Conservation (phyloP, 1,140 invertebrate genomes). For the Dendroctonus ponderosae region DNA sequence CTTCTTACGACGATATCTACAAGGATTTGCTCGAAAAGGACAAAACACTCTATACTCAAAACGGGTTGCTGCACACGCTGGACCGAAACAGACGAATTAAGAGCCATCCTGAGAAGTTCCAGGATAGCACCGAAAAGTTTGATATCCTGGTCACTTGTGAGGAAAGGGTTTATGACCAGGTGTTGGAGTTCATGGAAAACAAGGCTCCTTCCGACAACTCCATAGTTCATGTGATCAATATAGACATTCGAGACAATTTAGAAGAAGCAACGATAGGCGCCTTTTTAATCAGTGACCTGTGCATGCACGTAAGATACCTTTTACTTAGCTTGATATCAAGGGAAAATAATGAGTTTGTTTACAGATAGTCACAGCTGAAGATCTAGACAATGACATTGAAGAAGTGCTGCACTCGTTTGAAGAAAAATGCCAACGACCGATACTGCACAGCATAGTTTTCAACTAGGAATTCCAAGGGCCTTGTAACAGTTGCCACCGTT, state of each 20-base stretch:
- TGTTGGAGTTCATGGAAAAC: slow-evolving; percentile 73
- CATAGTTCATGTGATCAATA: slow-evolving; percentile 95
- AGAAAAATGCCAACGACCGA: slow-evolving; percentile 78
- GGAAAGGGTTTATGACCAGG: slow-evolving; percentile 98
- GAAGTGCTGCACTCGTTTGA: slow-evolving; percentile 96
- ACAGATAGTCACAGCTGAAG: slow-evolving; percentile 84
- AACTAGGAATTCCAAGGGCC: slow-evolving; percentile 59
- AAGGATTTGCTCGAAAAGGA: slow-evolving; percentile 89
- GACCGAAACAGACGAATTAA: slow-evolving; percentile 98
- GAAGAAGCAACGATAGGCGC: slow-evolving; percentile 99
- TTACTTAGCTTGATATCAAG: not conserved
- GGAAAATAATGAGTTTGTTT: slow-evolving; percentile 27
- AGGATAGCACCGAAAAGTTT: slow-evolving; percentile 86
- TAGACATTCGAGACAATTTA: slow-evolving; percentile 99
- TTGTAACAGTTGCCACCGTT: no score
- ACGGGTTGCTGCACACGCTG: slow-evolving; percentile 97
- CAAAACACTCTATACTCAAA: slow-evolving; percentile 92
- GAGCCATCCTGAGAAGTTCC: slow-evolving; percentile 90
- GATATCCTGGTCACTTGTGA: slow-evolving; percentile 97
- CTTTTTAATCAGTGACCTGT: slow-evolving; percentile 96
- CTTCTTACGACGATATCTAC: slow-evolving; percentile 96
- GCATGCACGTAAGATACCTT: slow-evolving; percentile 70
- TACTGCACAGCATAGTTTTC: slow-evolving; percentile 92
- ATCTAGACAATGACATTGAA: slow-evolving; percentile 98
- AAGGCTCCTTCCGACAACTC: slow-evolving; percentile 71